phyloP scores from a whole-genome alignment of 2,888 invertebrate genomes.

The Drepana falcataria region DNA sequence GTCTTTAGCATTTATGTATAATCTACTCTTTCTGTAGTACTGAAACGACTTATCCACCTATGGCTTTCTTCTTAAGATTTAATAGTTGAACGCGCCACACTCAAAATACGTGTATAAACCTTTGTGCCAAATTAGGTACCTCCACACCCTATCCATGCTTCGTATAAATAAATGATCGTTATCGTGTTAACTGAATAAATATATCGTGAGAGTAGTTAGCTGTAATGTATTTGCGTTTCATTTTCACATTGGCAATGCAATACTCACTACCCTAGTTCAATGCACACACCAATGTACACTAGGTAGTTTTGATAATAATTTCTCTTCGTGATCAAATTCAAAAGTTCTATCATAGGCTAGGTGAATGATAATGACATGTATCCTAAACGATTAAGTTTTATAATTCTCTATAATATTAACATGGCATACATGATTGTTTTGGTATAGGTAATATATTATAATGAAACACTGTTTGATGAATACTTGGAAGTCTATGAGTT shows the following conservation, averaged over 20 bases:
- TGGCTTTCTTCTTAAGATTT: conserved; percentile 18
- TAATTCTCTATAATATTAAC: conserved; percentile 39
- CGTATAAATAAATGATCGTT: conserved; percentile 43
- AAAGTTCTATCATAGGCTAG: conserved; percentile 78
- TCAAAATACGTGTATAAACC: conserved; percentile 26
- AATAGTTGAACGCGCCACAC: conserved; percentile 11
- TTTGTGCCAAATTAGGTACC: conserved; percentile 71
- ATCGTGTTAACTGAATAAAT: conserved; percentile 50
- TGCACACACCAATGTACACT: conserved; percentile 72
- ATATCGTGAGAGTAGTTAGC: conserved; percentile 69
- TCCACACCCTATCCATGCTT: conserved; percentile 29
- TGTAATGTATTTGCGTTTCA: conserved; percentile 66
- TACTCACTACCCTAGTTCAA: conserved; percentile 67
- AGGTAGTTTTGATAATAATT: conserved; percentile 77
- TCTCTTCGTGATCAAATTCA: conserved; percentile 76
- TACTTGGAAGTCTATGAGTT: conserved; percentile 30
- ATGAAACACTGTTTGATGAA: conserved; percentile 19
- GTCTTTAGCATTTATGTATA: background rate
- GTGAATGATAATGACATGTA: conserved; percentile 69
- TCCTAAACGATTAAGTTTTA: conserved; percentile 49
- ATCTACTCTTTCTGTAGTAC: background rate
- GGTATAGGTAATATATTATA: conserved; percentile 33
- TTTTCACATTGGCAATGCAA: conserved; percentile 64
- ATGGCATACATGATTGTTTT: conserved; percentile 31
- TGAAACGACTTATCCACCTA: conserved; percentile 3